These are phyloP conservation scores for Takifugu rubripes DNA, from an alignment of 2,797 vertebrate species.

Conservation along the genomic window DNA sequence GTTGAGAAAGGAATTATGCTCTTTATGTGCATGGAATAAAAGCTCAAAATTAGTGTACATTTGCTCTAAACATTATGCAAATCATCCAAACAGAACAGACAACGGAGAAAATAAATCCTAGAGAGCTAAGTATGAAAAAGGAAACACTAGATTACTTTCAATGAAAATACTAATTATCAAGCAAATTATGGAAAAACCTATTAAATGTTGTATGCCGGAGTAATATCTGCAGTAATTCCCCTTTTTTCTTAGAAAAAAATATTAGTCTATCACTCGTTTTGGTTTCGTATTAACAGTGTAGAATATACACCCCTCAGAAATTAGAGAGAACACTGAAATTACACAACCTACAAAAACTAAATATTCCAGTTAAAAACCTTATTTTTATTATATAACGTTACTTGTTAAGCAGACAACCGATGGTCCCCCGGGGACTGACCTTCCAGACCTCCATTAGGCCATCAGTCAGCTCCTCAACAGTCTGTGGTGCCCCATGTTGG, in stretches of 20 bases:
- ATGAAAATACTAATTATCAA: conserved; percentile 11
- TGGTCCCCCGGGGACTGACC: too few species aligned
- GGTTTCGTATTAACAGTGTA: neutral
- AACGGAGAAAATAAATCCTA: conserved; percentile 10
- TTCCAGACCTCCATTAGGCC: too few species aligned
- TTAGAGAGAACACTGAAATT: neutral
- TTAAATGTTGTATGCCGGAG: conserved; percentile 5
- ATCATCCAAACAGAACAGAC: conserved; percentile 24
- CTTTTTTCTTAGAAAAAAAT: too few species aligned
- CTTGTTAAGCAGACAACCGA: too few species aligned
- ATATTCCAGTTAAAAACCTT: too few species aligned
- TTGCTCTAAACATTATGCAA: conserved; percentile 25
- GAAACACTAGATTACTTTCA: neutral
- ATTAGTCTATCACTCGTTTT: too few species aligned
- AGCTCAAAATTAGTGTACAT: conserved; percentile 37
- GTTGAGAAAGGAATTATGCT: conserved; percentile 41
- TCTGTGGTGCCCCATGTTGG: too few species aligned
- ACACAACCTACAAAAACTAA: too few species aligned
- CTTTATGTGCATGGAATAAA: conserved; percentile 47
- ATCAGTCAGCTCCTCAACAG: too few species aligned
- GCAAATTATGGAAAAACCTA: conserved; percentile 5
- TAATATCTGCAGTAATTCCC: neutral
- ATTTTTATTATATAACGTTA: too few species aligned
- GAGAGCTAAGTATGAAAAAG: neutral
- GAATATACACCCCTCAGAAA: neutral